Evolutionary conservation across 2,888 invertebrate genomes (phyloP), one percentile per base, ranked within the genome.

Genomic region (Drosophila tripunctata): DNA sequence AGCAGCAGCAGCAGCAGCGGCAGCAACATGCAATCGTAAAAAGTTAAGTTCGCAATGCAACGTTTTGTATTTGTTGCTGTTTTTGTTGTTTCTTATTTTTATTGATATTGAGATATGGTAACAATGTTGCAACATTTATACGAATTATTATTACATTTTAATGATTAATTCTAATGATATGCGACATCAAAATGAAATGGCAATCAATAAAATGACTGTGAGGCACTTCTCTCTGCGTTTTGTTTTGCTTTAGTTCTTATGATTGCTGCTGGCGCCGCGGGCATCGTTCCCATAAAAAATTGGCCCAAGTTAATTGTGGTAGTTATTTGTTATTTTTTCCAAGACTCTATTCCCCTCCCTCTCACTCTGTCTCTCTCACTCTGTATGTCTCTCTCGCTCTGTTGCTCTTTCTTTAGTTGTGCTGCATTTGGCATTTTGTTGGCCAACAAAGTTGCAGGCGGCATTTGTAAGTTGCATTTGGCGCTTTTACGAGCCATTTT

Each of bases 161-260:
- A 89, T 89, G 90, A 88, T 88, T 89, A 88, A 89, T 89, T 87
- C 89, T 89, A 89, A 89, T 89, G 89, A 82, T 82, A 88, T 88
- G 89, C 90, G 84, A 89, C 87, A 80, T 85, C 81, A 84, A 88
- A 78, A 75, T 63, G 70, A 70, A 86, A 77, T 72, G 78, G 61
- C 68, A 54, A 72, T 64, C 68, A 72, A 78, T 69, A 78, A 73
- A 78, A 73, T 76, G 70, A 47, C 73, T 30, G 38, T 19, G 40
- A 30, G 27, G 48, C 56, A 35, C 43, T 27, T 35, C 24, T 54
- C 7, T 31, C 24, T 27, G 38, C 22, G 22, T 36, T 17, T n/a
- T 21, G 27, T 61, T 75, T 81, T 65, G 60, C 47, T 60, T 58
- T 72, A 48, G 44, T 60, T 50, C 44, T 50, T 50, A 24, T 40